Evolutionary conservation across 2,888 invertebrate genomes (phyloP), one percentile per base, ranked within the genome.

Genomic region (Meta bourneti): DNA sequence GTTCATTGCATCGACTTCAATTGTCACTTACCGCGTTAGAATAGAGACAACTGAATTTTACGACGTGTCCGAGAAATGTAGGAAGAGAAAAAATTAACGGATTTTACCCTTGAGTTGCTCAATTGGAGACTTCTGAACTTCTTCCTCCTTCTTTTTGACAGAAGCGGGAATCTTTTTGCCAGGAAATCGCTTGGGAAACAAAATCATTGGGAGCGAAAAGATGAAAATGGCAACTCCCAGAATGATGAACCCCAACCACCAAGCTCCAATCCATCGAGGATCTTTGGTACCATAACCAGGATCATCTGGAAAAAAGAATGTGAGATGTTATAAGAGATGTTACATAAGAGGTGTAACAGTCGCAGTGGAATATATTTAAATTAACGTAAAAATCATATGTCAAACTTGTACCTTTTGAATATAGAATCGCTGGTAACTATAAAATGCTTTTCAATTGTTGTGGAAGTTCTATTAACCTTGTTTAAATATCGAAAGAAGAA

Each of bases 231-330:
- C 69, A 11, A 91, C 48, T 6, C 94, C 94, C 49, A 94, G 87
- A 11, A 94, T 88, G 48, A 94, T 82, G 91, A 94, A 94, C 49
- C 94, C 94, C 51, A 94, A 82, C 94, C 94, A 94, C 94, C 94
- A 94, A 9, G 94, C 94, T 70, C 94, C 94, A 1, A 94, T 92
- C 93, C 93, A 94, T 16, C 94, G 91, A 0, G 94, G 94, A 83
- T 94, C 94, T 49, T 92, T 93, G 7, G 93, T 75, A 13, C 90
- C 89, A 71, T 94, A 93, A 16, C 93, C 93, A 8, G 94, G 94
- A 84, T 92, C 93, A 83, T 93, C 94, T 94, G 81, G 1, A 82
- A 49, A 16, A 71, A 83, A 52, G 48, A 70, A 7, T 6, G 4
- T 1, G 69, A 20, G 51, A 34, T 4, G 34, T 34, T 20, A 79